Conservation (phyloP, 2,797 vertebrate genomes). For the Chelon labrosus region DNA sequence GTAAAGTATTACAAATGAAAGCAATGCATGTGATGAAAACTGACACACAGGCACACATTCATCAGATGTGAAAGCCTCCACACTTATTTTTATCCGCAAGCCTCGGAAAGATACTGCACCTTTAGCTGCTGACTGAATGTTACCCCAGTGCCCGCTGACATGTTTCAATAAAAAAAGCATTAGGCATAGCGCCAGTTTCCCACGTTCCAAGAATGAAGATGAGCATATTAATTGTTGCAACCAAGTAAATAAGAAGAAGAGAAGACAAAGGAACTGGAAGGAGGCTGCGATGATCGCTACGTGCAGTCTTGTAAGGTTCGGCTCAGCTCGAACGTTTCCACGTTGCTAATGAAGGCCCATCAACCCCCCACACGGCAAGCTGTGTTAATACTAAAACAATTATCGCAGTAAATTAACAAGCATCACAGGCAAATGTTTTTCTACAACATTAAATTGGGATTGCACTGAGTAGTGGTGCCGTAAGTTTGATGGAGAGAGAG, state of each 20-base stretch:
- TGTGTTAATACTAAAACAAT: conserved; percentile 67
- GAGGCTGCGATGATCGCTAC: neutral
- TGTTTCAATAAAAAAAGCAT: neutral
- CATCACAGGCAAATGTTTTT: conserved; percentile 45
- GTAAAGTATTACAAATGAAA: neutral
- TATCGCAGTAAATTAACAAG: conserved; percentile 68
- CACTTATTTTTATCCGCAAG: neutral
- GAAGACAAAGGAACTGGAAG: neutral
- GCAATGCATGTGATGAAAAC: neutral
- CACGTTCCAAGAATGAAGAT: neutral
- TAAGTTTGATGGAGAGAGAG: neutral
- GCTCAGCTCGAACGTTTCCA: conserved; percentile 30
- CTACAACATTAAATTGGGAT: conserved; percentile 45
- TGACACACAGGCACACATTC: neutral
- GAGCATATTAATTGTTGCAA: neutral
- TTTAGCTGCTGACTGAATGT: neutral
- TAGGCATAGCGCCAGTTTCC: neutral
- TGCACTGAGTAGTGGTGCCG: conserved; percentile 10
- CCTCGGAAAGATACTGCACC: neutral
- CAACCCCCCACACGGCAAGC: conserved; percentile 52
- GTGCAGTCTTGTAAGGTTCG: neutral
- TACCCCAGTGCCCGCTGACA: neutral
- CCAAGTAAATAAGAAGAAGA: neutral
- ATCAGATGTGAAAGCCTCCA: neutral
- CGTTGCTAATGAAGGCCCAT: conserved; percentile 51